Conservation (phyloP, 2,888 invertebrate species). For the Hartigia nigra region DNA sequence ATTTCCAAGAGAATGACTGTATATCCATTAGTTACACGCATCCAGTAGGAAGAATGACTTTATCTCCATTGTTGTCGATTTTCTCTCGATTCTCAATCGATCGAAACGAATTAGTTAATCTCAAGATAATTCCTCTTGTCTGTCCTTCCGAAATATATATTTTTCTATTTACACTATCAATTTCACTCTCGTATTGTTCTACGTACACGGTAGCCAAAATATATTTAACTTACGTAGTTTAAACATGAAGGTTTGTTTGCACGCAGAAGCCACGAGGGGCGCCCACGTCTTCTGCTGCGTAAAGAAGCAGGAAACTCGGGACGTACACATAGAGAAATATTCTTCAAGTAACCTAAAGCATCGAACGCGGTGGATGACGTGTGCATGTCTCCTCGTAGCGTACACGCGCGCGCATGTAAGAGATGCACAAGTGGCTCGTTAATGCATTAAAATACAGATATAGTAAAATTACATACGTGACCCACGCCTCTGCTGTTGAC, state of each 20-base stretch:
- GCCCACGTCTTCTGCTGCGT: conserved; percentile 40
- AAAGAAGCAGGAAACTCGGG: conserved; percentile 38
- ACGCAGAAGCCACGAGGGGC: conserved; percentile 55
- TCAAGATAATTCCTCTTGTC: neutral
- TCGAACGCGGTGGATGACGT: conserved; percentile 6
- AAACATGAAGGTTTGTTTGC: conserved; percentile 45
- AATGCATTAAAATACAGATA: conserved; percentile 52
- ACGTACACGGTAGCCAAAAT: neutral
- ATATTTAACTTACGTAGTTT: neutral
- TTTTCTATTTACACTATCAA: neutral
- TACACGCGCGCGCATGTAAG: conserved; percentile 33
- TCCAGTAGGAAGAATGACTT: neutral
- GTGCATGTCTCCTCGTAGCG: conserved; percentile 4
- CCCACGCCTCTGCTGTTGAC: conserved; percentile 31
- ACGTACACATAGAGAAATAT: conserved; percentile 36
- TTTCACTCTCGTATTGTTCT: neutral
- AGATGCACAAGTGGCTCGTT: conserved; percentile 49
- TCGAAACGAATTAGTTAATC: neutral
- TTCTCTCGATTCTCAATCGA: neutral
- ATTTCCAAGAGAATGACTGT: neutral
- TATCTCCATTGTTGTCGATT: neutral
- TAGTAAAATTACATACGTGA: conserved; percentile 24
- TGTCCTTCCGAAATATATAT: neutral
- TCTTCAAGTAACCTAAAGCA: neutral
- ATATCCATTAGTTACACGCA: neutral